Evolutionary conservation across 2,888 invertebrate genomes (phyloP).

Genomic region (Strigamia crassipes): DNA sequence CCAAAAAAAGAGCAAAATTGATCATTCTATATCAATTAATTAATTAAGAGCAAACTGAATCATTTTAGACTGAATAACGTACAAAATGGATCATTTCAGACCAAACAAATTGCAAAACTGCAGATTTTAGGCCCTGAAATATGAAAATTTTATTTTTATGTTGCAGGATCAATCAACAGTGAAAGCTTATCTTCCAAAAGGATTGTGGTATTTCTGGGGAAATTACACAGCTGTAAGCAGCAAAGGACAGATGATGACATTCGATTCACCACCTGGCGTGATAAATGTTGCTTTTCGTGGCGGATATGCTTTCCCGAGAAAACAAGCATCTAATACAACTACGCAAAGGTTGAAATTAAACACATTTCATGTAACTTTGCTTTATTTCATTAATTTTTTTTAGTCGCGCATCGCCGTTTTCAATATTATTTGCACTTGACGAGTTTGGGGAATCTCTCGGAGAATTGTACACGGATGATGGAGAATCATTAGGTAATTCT

Average conservation of each 20-base stretch:
- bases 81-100: too few species aligned
- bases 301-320: slow-evolving; percentile 73
- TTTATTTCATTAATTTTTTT: neutral
- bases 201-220: slow-evolving; percentile 67
- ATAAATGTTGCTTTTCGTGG: slow-evolving; percentile 71
- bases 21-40: too few species aligned
- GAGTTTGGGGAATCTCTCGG: slow-evolving; percentile 65
- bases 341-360: slow-evolving; percentile 60
- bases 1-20: too few species aligned
- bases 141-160: neutral
- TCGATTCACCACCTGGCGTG: slow-evolving; percentile 67
- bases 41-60: too few species aligned
- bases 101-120: too few species aligned
- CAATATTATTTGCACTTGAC: slow-evolving; percentile 69
- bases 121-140: too few species aligned
- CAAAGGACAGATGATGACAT: slow-evolving; percentile 50
- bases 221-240: slow-evolving; percentile 44
- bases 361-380: neutral
- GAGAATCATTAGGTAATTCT: slow-evolving; percentile 66
- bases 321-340: slow-evolving; percentile 70
- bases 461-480: slow-evolving; percentile 80
- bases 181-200: slow-evolving; percentile 68
- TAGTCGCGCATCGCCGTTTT: slow-evolving; percentile 64
- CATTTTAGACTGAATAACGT: too few species aligned
- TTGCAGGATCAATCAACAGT: slow-evolving; percentile 55